Conservation (phyloP, 64 coral and sea anemone species). For the Pachyseris speciosa region DNA sequence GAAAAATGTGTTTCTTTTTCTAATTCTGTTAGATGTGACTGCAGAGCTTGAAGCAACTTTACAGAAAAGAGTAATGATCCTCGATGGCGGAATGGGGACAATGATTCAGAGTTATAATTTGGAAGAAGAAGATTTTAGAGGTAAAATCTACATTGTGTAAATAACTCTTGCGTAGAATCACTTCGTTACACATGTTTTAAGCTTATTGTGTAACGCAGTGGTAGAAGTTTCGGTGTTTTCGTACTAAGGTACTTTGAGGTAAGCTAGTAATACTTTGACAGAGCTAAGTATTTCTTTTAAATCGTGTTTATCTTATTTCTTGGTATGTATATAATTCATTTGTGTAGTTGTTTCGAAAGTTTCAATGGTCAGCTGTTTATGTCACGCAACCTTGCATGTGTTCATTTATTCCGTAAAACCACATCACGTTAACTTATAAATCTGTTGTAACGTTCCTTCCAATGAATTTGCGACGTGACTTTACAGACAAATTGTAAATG, state of each 20-base stretch:
- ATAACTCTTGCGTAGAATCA: background rate
- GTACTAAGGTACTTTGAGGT: too few species aligned
- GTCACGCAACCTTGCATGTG: conserved; percentile 10
- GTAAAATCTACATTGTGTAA: background rate
- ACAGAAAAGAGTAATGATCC: conserved; percentile 91
- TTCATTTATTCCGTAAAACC: conserved; percentile 4
- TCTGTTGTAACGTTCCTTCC: too few species aligned
- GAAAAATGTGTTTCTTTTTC: background rate
- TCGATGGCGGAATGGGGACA: conserved; percentile 98
- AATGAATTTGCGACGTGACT: too few species aligned
- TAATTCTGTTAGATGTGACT: conserved; percentile 61
- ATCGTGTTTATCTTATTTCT: too few species aligned
- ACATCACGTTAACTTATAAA: conserved; percentile 4
- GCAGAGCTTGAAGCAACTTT: conserved; percentile 72
- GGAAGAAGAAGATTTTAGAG: conserved; percentile 89
- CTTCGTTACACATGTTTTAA: too few species aligned
- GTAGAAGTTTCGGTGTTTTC: background rate
- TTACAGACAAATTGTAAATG: background rate
- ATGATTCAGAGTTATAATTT: conserved; percentile 95
- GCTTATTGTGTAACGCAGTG: background rate
- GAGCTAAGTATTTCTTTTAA: too few species aligned
- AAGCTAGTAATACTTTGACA: too few species aligned
- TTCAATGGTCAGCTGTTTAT: background rate
- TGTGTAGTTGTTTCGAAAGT: background rate
- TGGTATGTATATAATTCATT: background rate